Evolutionary conservation across 2,797 vertebrate genomes (phyloP), one percentile per base, ranked within the genome.

Genomic region (Coranthus polyacanthus): DNA sequence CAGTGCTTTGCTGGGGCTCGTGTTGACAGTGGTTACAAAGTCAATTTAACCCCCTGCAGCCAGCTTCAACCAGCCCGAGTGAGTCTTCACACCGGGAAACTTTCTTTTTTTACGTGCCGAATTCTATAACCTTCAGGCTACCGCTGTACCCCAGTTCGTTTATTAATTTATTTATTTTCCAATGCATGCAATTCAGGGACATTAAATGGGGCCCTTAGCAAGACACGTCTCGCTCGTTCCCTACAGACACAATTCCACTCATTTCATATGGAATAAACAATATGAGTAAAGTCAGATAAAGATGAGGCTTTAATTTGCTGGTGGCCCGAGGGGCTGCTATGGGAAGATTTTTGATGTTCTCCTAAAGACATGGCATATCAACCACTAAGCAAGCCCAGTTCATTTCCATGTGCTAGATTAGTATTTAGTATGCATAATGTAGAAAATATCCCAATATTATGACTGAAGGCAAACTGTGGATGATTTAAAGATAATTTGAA

Each of bases 251-350:
- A 62, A 21, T 50, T 57, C 13, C 26, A 45, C 58, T 76, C 47
- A 67, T 78, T 81, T 67, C 10, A 51, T 65, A 61, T 13, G 39
- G 50, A 57, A 63, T 36, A 72, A 88, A 88, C 75, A 84, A 73
- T 69, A 72, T 67, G 60, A 78, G 66, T 37, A 24, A 76, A 85
- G 65, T 79, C 64, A 68, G 82, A 83, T 65, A 67, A 81, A 72
- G 39, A 84, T 34, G 52, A 44, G 63, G 41, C 61, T 82, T 81
- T 66, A 78, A 83, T 83, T 79, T 74, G 50, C 51, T 2, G 1
- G 5, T 20, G 57, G 61, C 80, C 71, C 64, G 15, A 0, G 66
- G 74, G 45, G n/a, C 41, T 1, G 16, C 77, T 57, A 8, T 59
- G 58, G 47, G 56, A 71, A 65, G 21, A 78, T 76, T 68, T 29